These are phyloP conservation scores for Reticulitermes speratus DNA, from an alignment of 1,140 invertebrate genomes.

Conservation along the genomic window DNA sequence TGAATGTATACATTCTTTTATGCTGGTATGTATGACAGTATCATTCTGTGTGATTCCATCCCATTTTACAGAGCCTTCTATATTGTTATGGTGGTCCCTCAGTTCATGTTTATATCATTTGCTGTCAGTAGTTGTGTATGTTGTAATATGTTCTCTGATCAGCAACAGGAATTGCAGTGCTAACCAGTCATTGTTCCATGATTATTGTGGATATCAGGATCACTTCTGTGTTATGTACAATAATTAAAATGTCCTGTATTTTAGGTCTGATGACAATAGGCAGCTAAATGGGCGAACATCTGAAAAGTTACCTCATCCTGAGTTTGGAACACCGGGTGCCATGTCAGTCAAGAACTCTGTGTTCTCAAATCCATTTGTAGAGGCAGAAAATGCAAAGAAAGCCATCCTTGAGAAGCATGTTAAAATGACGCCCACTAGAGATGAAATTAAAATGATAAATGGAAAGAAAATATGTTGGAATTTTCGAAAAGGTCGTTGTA, in stretches of 20 bases:
- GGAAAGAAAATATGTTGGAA: constrained; percentile 92
- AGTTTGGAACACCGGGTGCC: constrained; percentile 31
- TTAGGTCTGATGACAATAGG: not conserved
- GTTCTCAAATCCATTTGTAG: constrained; percentile 86
- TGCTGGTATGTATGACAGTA: too few relatives aligned
- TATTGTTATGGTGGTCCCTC: too few relatives aligned
- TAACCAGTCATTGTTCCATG: too few relatives aligned
- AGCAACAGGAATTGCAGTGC: too few relatives aligned
- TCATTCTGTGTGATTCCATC: too few relatives aligned
- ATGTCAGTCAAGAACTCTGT: constrained; percentile 59
- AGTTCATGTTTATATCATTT: too few relatives aligned
- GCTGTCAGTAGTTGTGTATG: too few relatives aligned
- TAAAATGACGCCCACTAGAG: constrained; percentile 79
- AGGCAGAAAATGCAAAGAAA: constrained; percentile 83
- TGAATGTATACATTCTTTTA: too few relatives aligned
- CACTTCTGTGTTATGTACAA: too few relatives aligned
- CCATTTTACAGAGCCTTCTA: too few relatives aligned
- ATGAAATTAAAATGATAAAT: constrained; percentile 73
- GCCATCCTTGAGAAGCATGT: constrained; percentile 90
- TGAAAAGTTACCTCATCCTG: constrained; percentile 35
- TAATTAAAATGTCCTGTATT: not conserved
- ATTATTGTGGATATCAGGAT: too few relatives aligned
- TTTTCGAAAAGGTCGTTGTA: constrained; percentile 84
- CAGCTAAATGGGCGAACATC: constrained; percentile 36
- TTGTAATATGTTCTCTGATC: too few relatives aligned